A percentile compares a stretch with the other conserved stretches of the same genome.
Evolutionary conservation across 2,888 invertebrate genomes (phyloP).

Genomic region (Caenorhabditis plicata): DNA sequence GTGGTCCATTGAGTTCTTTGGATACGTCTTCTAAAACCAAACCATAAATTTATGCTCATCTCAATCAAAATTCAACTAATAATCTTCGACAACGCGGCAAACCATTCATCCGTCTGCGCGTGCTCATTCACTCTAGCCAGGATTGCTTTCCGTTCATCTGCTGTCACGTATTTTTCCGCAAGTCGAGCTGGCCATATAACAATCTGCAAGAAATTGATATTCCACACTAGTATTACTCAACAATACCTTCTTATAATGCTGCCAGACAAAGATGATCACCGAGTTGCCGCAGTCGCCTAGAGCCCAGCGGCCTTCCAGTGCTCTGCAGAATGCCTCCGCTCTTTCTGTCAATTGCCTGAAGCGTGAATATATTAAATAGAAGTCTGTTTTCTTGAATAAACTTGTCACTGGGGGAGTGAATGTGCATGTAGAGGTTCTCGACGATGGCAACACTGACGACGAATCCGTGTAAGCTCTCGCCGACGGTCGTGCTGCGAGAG

Average conservation of each 20-base stretch:
- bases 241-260: slow-evolving; percentile 62
- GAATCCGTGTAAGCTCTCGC: slow-evolving; percentile 61
- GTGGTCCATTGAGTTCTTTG: slow-evolving; percentile 58
- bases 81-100: slow-evolving; percentile 54
- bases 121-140: slow-evolving; percentile 56
- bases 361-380: neutral
- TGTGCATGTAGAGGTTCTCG: slow-evolving; percentile 61
- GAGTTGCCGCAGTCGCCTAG: slow-evolving; percentile 66
- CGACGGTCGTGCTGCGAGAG: slow-evolving; percentile 15
- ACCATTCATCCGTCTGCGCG: slow-evolving; percentile 60
- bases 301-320: slow-evolving; percentile 64
- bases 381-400: neutral
- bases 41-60: neutral
- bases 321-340: slow-evolving; percentile 60
- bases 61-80: slow-evolving; percentile 33
- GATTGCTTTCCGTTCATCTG: slow-evolving; percentile 56
- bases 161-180: slow-evolving; percentile 60
- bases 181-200: slow-evolving; percentile 63
- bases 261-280: slow-evolving; percentile 64
- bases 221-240: slow-evolving; percentile 54
- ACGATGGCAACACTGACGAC: slow-evolving; percentile 64
- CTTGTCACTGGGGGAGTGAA: slow-evolving; percentile 64
- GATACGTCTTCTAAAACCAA: slow-evolving; percentile 53
- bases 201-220: slow-evolving; percentile 41
- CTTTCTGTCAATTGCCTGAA: slow-evolving; percentile 60